Conservation (phyloP, 2,888 invertebrate species). For the Zaprionus obscuricornis region DNA sequence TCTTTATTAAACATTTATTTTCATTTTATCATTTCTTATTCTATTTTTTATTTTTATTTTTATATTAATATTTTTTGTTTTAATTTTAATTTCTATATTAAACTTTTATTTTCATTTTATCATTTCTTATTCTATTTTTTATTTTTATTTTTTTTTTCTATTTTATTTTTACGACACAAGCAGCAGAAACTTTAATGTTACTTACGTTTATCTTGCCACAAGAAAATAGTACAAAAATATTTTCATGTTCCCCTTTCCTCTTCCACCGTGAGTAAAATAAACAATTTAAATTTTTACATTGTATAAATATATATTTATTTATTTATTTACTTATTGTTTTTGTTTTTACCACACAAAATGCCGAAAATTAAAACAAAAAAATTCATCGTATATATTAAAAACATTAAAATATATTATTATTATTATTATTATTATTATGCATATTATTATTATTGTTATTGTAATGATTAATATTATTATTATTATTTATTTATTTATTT, state of each 20-base stretch:
- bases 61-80: slow-evolving; percentile 71
- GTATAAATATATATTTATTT: slow-evolving; percentile 74
- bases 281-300: slow-evolving; percentile 56
- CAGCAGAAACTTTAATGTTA: slow-evolving; percentile 56
- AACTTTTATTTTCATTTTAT: neutral
- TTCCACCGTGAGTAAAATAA: no score
- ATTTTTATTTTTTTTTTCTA: slow-evolving; percentile 70
- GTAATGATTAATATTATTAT: slow-evolving; percentile 19
- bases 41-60: no score
- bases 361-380: slow-evolving; percentile 50
- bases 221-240: no score
- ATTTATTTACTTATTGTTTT: slow-evolving; percentile 71
- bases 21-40: slow-evolving; percentile 76
- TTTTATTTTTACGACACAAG: slow-evolving; percentile 62
- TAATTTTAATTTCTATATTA: slow-evolving; percentile 56
- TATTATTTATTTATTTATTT: slow-evolving; percentile 38
- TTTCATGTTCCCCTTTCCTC: no score
- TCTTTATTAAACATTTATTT: slow-evolving; percentile 11
- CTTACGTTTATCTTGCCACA: neutral
- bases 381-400: slow-evolving; percentile 55
- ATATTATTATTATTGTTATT: slow-evolving; percentile 2
- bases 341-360: slow-evolving; percentile 63
- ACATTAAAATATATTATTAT: slow-evolving; percentile 51
- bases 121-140: slow-evolving; percentile 72
- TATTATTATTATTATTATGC: slow-evolving; percentile 20